These are phyloP conservation scores for Antechinus stuartii DNA, from an alignment of 2,113 vertebrate species.

Conservation along the genomic window DNA sequence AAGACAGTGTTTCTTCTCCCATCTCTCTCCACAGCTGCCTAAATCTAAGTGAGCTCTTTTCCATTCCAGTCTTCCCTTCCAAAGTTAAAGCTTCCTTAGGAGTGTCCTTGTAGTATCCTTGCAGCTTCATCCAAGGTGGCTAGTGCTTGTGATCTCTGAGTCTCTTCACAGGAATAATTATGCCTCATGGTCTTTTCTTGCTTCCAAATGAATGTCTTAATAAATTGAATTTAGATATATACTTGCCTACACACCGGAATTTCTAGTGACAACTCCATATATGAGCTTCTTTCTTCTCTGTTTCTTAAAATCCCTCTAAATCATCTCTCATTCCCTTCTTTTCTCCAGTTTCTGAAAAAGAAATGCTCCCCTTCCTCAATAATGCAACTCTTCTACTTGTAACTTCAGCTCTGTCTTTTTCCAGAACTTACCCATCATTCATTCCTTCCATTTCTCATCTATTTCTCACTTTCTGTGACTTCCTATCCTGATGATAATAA, in stretches of 20 bases:
- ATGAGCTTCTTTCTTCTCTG: background rate
- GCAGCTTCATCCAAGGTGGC: background rate
- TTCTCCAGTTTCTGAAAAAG: background rate
- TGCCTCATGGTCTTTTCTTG: background rate
- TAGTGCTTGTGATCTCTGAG: background rate
- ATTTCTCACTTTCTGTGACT: background rate
- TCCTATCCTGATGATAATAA: background rate
- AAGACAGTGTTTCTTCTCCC: background rate
- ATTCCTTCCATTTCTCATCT: background rate
- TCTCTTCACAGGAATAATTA: background rate
- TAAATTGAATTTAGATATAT: background rate
- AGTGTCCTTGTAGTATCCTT: background rate
- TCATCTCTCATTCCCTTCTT: background rate
- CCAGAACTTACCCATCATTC: background rate
- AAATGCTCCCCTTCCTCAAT: background rate
- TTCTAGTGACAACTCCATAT: background rate
- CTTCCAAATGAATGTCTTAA: background rate
- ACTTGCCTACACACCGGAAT: background rate
- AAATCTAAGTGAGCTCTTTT: background rate
- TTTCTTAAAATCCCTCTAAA: background rate
- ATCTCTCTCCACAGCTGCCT: background rate
- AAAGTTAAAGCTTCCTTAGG: background rate
- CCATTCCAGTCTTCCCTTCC: background rate
- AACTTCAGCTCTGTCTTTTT: background rate
- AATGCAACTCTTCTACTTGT: background rate